These are phyloP conservation scores for Macaca mulatta DNA, from an alignment of 2,113 vertebrate species.

Conservation along the genomic window DNA sequence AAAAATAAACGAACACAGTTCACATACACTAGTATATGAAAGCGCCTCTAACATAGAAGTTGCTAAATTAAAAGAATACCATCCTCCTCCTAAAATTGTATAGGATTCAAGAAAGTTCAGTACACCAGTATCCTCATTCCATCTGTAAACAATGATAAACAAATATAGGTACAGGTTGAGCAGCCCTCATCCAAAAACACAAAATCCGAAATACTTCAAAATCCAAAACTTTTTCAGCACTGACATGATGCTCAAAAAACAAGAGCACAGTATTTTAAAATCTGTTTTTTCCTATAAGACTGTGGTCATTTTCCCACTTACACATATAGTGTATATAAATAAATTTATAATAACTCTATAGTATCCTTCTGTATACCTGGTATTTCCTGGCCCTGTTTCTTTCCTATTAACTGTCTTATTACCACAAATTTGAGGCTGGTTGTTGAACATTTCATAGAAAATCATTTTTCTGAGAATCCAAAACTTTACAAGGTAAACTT, in stretches of 20 bases:
- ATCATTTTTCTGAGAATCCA: not conserved
- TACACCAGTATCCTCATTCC: not conserved
- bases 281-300: not conserved
- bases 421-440: not conserved
- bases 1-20: slow-evolving; percentile 5
- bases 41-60: not conserved
- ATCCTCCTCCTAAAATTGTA: not conserved
- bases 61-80: not conserved
- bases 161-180: not conserved
- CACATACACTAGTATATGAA: not conserved
- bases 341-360: not conserved
- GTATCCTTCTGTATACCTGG: not conserved
- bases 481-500: not conserved
- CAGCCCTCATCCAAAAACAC: not conserved
- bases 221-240: not conserved
- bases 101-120: not conserved
- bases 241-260: not conserved
- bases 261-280: not conserved
- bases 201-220: not conserved
- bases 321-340: not conserved
- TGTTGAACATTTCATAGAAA: not conserved
- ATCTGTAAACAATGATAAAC: not conserved
- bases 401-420: not conserved
- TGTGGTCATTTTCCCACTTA: not conserved
- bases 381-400: not conserved